Evolutionary conservation across 2,797 vertebrate genomes (phyloP).

Genomic region (Chelonia mydas): DNA sequence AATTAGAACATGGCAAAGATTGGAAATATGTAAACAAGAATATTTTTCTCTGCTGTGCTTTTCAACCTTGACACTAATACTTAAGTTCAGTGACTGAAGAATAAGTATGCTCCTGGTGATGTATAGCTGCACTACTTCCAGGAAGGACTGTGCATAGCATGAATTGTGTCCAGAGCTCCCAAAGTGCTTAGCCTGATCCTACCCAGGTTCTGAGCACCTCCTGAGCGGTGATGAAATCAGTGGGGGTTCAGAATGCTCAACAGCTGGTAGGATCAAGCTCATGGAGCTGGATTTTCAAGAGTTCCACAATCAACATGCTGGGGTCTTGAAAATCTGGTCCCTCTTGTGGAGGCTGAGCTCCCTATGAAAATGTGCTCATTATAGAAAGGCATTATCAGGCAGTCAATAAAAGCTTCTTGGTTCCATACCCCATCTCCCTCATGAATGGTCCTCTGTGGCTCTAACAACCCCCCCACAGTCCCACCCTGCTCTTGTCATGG

Average conservation of each 20-base stretch:
- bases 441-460: not conserved
- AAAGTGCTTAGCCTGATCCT: not conserved
- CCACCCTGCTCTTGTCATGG: not conserved
- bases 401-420: not conserved
- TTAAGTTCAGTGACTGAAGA: conserved; percentile 11
- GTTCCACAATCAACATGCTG: not conserved
- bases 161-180: not conserved
- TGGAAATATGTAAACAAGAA: not conserved
- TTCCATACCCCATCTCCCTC: not conserved
- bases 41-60: not conserved
- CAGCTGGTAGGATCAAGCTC: not conserved
- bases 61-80: not conserved
- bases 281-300: not conserved
- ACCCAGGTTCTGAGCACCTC: not conserved
- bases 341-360: not conserved
- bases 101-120: not conserved
- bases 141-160: not conserved
- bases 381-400: not conserved
- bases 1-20: not conserved
- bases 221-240: not conserved
- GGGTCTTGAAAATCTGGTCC: conserved; percentile 35
- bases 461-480: not conserved
- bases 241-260: not conserved
- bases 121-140: not conserved
- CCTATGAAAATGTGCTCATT: not conserved